These are phyloP conservation scores for Drosophila arawakana DNA, from an alignment of 1,140 invertebrate species.

Conservation along the genomic window DNA sequence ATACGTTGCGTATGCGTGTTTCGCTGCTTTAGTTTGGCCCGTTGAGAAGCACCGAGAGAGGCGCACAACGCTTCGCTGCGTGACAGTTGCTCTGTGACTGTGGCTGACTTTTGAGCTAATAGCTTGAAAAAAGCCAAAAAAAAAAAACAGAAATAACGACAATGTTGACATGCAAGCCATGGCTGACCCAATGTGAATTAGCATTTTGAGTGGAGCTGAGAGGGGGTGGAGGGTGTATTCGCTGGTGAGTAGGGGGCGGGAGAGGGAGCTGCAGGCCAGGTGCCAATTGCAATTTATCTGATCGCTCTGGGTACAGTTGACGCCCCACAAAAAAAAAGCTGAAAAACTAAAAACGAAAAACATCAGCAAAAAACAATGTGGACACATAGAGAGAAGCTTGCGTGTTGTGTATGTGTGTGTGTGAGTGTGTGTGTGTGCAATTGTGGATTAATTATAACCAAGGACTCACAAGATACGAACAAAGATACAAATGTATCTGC, in stretches of 20 bases:
- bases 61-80: constrained; percentile 46
- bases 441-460: constrained; percentile 80
- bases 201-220: constrained; percentile 62
- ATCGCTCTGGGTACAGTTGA: constrained; percentile 51
- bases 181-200: constrained; percentile 75
- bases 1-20: constrained; percentile 63
- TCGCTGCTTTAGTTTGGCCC: not conserved
- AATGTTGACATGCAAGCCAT: constrained; percentile 64
- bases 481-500: constrained; percentile 78
- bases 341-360: not conserved
- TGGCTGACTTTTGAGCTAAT: constrained; percentile 69
- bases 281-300: constrained; percentile 58
- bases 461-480: constrained; percentile 78
- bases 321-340: constrained; percentile 26
- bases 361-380: too few species aligned
- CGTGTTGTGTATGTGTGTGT: constrained; percentile 37
- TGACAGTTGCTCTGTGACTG: constrained; percentile 53
- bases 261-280: constrained; percentile 20
- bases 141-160: constrained; percentile 15
- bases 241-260: too few species aligned
- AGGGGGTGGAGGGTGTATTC: not conserved
- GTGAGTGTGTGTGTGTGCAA: constrained; percentile 61
- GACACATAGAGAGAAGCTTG: constrained; percentile 44
- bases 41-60: constrained; percentile 15
- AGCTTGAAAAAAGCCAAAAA: constrained; percentile 48